Evolutionary conservation across 2,888 invertebrate species (phyloP).

Genomic region (Chelonus formosanus): DNA sequence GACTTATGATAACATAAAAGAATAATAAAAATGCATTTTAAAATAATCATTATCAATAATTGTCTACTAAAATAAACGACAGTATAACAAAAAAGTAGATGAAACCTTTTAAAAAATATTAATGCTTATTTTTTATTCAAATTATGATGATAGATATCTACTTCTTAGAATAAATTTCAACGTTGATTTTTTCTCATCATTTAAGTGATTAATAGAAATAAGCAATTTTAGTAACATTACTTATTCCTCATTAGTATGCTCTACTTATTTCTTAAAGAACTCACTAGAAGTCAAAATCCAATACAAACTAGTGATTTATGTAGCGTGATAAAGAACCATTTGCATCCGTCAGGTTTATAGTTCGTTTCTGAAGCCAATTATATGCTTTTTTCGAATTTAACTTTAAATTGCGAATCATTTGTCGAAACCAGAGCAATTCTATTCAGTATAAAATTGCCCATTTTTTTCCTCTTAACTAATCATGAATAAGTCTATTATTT

Average conservation of each 20-base stretch:
- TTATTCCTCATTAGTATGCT: constrained; percentile 1
- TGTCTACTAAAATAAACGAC: constrained; percentile 1
- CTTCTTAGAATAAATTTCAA: too few relatives aligned
- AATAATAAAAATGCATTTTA: neutral
- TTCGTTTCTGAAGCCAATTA: constrained; percentile 52
- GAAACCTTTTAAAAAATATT: neutral
- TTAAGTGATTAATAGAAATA: too few relatives aligned
- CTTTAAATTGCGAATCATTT: constrained; percentile 54
- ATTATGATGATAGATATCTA: neutral
- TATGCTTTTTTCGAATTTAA: constrained; percentile 60
- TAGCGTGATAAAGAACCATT: constrained; percentile 59
- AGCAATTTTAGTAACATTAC: neutral
- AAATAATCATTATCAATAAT: neutral
- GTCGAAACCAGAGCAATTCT: constrained; percentile 35
- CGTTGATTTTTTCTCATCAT: too few relatives aligned
- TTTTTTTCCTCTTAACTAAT: constrained; percentile 5
- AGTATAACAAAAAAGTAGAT: neutral
- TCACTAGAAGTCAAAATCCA: constrained; percentile 21
- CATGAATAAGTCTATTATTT: constrained; percentile 19
- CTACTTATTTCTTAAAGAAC: neutral
- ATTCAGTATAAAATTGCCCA: constrained; percentile 30
- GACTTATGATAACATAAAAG: constrained; percentile 3
- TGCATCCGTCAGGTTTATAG: constrained; percentile 30
- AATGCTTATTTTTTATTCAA: neutral
- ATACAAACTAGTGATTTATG: constrained; percentile 28